A percentile compares a stretch with the other conserved stretches of the same genome.
Evolutionary conservation across 2,113 vertebrate species (phyloP).

Genomic region (Gymnarchus niloticus): DNA sequence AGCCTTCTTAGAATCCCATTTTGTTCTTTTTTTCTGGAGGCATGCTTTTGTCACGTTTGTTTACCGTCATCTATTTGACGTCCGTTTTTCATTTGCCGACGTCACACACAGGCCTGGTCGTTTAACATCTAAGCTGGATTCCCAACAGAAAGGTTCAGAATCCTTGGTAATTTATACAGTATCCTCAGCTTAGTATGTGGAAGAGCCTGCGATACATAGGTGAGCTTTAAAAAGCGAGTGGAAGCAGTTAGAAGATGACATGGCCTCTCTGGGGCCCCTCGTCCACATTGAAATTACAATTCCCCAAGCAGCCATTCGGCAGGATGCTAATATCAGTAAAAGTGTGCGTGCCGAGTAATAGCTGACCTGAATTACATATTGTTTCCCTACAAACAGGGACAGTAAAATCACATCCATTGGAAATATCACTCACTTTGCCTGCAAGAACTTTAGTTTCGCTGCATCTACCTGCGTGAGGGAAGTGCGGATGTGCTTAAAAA

Average conservation of each 20-base stretch:
- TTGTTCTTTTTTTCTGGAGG: too few relatives aligned
- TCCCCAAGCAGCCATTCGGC: constrained; percentile 1
- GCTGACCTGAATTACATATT: constrained; percentile 10
- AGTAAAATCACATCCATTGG: background rate
- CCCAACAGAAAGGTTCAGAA: too few relatives aligned
- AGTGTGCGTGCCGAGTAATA: background rate
- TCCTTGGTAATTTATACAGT: too few relatives aligned
- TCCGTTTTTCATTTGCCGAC: too few relatives aligned
- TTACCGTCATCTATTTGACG: too few relatives aligned
- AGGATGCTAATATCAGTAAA: constrained; percentile 18
- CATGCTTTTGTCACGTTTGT: too few relatives aligned
- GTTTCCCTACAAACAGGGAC: constrained; percentile 10
- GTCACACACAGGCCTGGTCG: too few relatives aligned
- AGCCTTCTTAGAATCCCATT: too few relatives aligned
- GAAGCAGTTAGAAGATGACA: background rate
- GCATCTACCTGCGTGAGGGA: background rate
- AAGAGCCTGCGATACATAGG: background rate
- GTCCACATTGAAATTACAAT: background rate
- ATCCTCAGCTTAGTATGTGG: background rate
- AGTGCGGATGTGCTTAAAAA: background rate
- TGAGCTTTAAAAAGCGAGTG: background rate
- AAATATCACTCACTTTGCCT: background rate
- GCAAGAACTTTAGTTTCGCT: background rate
- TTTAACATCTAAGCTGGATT: too few relatives aligned
- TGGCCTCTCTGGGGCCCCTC: background rate